These are phyloP conservation scores for Aphyosemion australe DNA, from an alignment of 2,113 vertebrate genomes.

Conservation along the genomic window DNA sequence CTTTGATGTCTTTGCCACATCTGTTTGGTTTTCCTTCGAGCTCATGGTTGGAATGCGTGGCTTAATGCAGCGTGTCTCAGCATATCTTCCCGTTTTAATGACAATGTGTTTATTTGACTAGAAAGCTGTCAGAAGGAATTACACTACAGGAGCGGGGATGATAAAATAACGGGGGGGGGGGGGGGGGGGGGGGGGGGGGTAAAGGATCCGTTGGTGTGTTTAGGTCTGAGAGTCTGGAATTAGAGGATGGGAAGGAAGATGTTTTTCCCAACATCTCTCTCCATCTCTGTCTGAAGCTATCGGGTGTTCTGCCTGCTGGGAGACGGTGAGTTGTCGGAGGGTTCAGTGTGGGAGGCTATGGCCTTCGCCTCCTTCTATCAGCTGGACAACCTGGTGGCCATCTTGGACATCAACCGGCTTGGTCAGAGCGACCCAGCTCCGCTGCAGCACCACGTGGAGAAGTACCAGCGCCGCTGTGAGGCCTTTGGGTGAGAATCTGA, in stretches of 20 bases:
- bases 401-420: slow-evolving; percentile 94
- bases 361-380: slow-evolving; percentile 92
- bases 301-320: slow-evolving; percentile 91
- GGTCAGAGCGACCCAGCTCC: slow-evolving; percentile 94
- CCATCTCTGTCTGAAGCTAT: slow-evolving; percentile 72
- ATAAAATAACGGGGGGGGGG: slow-evolving; percentile 1
- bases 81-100: slow-evolving; percentile 66
- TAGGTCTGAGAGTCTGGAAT: slow-evolving; percentile 34
- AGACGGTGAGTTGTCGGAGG: slow-evolving; percentile 93
- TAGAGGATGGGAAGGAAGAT: not conserved
- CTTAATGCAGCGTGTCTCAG: slow-evolving; percentile 60
- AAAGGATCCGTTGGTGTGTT: slow-evolving; percentile 8
- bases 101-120: slow-evolving; percentile 73
- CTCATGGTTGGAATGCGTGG: slow-evolving; percentile 60
- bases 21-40: slow-evolving; percentile 16
- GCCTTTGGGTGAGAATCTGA: slow-evolving; percentile 82
- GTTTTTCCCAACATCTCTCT: not conserved
- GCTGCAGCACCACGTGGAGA: slow-evolving; percentile 90
- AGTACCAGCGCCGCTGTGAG: slow-evolving; percentile 93
- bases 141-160: slow-evolving; percentile 33
- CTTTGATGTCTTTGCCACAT: slow-evolving; percentile 8
- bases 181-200: too few relatives aligned
- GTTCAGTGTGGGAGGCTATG: slow-evolving; percentile 97
- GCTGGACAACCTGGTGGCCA: slow-evolving; percentile 91
- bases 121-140: slow-evolving; percentile 78